phyloP scores from a whole-genome alignment of 2,797 vertebrate species.

The Antennarius maculatus region DNA sequence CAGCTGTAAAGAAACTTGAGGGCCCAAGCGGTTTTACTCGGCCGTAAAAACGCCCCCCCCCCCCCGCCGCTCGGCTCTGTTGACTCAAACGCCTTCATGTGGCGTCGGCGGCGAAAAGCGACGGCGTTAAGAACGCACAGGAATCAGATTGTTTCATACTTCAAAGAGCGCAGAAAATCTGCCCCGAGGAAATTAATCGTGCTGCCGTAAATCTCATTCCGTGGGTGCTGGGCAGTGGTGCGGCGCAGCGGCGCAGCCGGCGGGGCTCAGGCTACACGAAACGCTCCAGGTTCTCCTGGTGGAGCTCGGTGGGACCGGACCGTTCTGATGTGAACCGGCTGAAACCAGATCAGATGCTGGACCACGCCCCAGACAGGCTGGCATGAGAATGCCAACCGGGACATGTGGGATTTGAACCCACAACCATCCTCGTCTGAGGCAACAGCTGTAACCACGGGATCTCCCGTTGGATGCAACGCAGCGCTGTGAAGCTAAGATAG shows the following conservation, averaged over 20 bases:
- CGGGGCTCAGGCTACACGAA: too few species aligned
- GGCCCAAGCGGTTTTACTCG: slow-evolving; percentile 65
- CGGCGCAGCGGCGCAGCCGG: slow-evolving; percentile 57
- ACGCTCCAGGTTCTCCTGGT: too few species aligned
- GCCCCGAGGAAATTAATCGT: slow-evolving; percentile 58
- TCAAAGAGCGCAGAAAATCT: slow-evolving; percentile 66
- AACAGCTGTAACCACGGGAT: too few species aligned
- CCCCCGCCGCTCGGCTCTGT: slow-evolving; percentile 54
- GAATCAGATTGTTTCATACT: slow-evolving; percentile 70
- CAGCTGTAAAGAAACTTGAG: slow-evolving; percentile 69
- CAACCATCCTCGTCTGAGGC: too few species aligned
- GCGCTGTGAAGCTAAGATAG: too few species aligned
- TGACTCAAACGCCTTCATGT: slow-evolving; percentile 74
- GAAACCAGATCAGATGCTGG: too few species aligned
- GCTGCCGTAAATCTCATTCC: slow-evolving; percentile 55
- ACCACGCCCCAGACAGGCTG: too few species aligned
- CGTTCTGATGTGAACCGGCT: too few species aligned
- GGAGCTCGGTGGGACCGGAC: too few species aligned
- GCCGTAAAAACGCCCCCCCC: slow-evolving; percentile 52
- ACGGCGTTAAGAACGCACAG: slow-evolving; percentile 69
- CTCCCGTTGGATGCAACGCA: too few species aligned
- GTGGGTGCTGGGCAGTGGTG: slow-evolving; percentile 56
- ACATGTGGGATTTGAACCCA: too few species aligned
- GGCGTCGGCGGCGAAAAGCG: slow-evolving; percentile 63
- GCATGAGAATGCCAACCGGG: too few species aligned